Conservation (phyloP, 2,113 vertebrate species). For the Tenrec ecaudatus region DNA sequence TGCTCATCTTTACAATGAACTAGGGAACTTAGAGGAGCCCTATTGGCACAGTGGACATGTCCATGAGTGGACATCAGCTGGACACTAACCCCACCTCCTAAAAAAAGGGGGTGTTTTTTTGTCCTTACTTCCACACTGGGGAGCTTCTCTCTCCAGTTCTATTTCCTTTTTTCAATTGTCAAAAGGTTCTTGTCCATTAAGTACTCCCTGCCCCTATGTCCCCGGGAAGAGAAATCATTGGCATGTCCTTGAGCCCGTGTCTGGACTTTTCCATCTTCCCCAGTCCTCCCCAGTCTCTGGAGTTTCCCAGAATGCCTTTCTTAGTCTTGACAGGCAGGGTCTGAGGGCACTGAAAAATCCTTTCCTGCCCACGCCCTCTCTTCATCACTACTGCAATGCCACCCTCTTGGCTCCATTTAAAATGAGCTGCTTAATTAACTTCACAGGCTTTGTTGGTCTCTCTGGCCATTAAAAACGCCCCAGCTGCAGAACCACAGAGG, state of each 20-base stretch:
- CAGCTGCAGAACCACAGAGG: background rate
- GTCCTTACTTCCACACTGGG: background rate
- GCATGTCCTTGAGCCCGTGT: background rate
- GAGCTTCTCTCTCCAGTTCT: constrained; percentile 19
- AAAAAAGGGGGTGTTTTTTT: background rate
- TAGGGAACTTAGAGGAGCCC: background rate
- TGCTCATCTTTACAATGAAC: background rate
- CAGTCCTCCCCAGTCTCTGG: background rate
- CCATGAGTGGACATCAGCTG: background rate
- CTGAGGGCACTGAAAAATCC: rapidly evolving
- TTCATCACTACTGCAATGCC: background rate
- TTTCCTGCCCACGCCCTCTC: background rate
- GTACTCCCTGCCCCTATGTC: background rate
- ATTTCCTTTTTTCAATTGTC: background rate
- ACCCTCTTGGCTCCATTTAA: background rate
- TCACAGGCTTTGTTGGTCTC: constrained; percentile 5
- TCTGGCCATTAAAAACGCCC: background rate
- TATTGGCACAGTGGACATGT: background rate
- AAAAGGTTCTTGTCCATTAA: background rate
- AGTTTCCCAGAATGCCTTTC: background rate
- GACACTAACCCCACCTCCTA: background rate
- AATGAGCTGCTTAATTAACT: constrained; percentile 69
- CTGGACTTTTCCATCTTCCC: background rate
- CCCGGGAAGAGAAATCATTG: background rate
- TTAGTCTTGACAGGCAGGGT: background rate